Evolutionary conservation across 2,113 vertebrate genomes (phyloP).

Genomic region (Rhineura floridana): DNA sequence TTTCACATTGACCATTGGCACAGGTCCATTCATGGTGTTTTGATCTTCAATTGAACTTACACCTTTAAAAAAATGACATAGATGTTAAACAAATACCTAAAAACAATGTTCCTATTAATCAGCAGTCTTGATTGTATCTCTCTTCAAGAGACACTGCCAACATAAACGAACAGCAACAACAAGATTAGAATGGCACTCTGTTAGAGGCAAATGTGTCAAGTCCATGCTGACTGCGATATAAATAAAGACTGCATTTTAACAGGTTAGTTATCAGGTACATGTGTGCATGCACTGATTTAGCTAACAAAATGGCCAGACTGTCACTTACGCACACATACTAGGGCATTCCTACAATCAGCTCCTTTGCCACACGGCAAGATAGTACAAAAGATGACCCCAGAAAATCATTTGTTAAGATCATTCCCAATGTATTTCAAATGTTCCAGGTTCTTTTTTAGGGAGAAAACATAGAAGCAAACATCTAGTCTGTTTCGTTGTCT

Average conservation of each 20-base stretch:
- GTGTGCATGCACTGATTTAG: neutral
- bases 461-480: neutral
- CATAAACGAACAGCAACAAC: neutral
- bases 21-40: slow-evolving; percentile 87
- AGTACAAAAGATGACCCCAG: neutral
- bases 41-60: slow-evolving; percentile 85
- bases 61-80: slow-evolving; percentile 64
- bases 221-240: too few relatives aligned
- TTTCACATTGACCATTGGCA: slow-evolving; percentile 85
- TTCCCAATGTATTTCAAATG: neutral
- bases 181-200: neutral
- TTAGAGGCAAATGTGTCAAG: neutral
- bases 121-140: neutral
- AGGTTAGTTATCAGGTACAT: neutral
- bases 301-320: neutral
- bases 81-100: neutral
- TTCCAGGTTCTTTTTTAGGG: neutral
- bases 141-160: neutral
- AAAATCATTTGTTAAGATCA: neutral
- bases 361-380: neutral
- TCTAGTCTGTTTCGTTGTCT: neutral
- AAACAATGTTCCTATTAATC: neutral
- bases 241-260: neutral
- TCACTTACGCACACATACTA: neutral
- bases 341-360: neutral